A percentile compares a stretch with the other conserved stretches of the same genome.
Evolutionary conservation across 2,888 invertebrate species (phyloP).

Genomic region (Drosophila meridionalis): DNA sequence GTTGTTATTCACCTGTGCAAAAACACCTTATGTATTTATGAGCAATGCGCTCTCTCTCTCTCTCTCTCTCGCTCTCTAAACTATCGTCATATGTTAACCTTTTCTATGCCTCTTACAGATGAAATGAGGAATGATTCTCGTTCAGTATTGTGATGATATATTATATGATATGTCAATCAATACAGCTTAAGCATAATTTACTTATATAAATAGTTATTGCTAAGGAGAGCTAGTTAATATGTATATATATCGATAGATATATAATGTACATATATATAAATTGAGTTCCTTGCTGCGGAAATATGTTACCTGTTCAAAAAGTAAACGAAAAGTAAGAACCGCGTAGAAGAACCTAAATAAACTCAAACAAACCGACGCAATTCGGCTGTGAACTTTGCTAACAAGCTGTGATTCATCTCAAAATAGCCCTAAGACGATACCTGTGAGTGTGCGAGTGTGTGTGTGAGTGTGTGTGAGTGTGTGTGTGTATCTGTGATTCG

Average conservation of each 20-base stretch:
- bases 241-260: not conserved
- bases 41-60: too few species aligned
- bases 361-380: not conserved
- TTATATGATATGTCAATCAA: not conserved
- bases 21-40: too few species aligned
- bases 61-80: too few species aligned
- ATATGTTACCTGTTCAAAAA: constrained; percentile 2
- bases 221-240: not conserved
- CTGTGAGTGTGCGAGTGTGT: not conserved
- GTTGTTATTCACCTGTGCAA: too few species aligned
- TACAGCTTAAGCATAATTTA: not conserved
- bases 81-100: too few species aligned
- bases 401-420: constrained; percentile 26
- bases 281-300: not conserved
- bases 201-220: not conserved
- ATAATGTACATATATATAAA: not conserved
- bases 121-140: not conserved
- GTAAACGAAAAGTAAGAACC: not conserved
- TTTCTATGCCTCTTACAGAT: not conserved
- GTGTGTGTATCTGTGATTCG: not conserved
- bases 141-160: not conserved
- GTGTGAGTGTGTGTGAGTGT: not conserved
- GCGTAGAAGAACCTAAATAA: not conserved
- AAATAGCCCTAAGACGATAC: constrained; percentile 3
- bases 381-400: constrained; percentile 1